These are phyloP conservation scores for Molossus molossus DNA, from an alignment of 2,797 vertebrate species.

Conservation along the genomic window DNA sequence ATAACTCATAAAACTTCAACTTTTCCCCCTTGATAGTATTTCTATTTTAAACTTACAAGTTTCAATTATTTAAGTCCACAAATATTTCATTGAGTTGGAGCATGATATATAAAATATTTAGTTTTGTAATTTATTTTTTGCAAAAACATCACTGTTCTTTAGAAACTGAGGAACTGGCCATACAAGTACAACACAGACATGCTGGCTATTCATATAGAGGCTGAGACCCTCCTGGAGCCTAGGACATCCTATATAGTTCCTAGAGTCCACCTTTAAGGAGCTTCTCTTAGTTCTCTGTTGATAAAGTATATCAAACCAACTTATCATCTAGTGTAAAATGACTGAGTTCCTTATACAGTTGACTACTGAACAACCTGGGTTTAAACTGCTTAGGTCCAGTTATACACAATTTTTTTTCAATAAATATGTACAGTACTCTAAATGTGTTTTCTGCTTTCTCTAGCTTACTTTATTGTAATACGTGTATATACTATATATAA, in stretches of 20 bases:
- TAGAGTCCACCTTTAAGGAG: background rate
- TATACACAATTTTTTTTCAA: background rate
- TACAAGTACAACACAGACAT: background rate
- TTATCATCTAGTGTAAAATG: background rate
- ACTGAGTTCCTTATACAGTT: background rate
- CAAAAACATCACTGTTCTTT: background rate
- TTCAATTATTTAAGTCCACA: constrained; percentile 20
- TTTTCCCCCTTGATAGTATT: background rate
- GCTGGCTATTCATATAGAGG: background rate
- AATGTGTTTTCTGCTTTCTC: background rate
- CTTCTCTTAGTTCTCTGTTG: background rate
- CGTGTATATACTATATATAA: background rate
- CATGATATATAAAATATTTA: background rate
- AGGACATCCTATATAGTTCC: background rate
- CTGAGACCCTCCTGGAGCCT: background rate
- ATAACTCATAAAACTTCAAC: background rate
- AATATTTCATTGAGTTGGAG: background rate
- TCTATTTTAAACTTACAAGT: constrained; percentile 10
- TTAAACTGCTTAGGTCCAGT: background rate
- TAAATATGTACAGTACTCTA: background rate
- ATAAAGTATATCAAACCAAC: background rate
- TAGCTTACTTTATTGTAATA: background rate
- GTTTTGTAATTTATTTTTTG: background rate
- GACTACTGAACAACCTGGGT: background rate
- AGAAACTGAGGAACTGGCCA: background rate